A percentile compares a stretch with the other conserved stretches of the same genome.
phyloP scores from a whole-genome alignment of 2,797 vertebrate genomes.

The Carduelis carduelis region DNA sequence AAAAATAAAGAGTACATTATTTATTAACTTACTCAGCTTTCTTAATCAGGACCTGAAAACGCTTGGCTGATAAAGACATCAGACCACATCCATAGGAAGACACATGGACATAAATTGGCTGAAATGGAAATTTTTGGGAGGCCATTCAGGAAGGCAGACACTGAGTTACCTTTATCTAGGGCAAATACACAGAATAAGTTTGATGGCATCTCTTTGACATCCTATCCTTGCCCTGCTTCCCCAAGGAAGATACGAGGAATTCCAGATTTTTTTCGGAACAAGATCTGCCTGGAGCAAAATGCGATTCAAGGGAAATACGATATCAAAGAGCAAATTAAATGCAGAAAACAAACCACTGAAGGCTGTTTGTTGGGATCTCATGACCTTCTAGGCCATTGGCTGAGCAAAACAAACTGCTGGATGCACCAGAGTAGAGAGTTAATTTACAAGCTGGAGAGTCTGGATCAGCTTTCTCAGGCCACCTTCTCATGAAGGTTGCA shows the following conservation, averaged over 20 bases:
- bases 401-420: neutral
- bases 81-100: neutral
- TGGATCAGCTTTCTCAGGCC: neutral
- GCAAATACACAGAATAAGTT: neutral
- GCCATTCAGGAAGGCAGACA: neutral
- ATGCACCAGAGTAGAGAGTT: neutral
- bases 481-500: neutral
- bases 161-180: neutral
- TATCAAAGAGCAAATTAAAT: neutral
- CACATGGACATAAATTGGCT: neutral
- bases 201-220: neutral
- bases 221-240: neutral
- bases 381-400: neutral
- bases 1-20: conserved; percentile 3
- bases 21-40: neutral
- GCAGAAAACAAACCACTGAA: neutral
- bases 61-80: neutral
- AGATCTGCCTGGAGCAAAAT: neutral
- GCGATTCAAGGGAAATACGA: neutral
- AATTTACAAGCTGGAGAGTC: neutral
- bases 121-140: neutral
- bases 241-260: fast-evolving
- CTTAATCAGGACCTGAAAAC: neutral
- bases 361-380: neutral
- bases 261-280: neutral